Evolutionary conservation across 1,140 invertebrate genomes (phyloP).

Genomic region (Apis laboriosa): DNA sequence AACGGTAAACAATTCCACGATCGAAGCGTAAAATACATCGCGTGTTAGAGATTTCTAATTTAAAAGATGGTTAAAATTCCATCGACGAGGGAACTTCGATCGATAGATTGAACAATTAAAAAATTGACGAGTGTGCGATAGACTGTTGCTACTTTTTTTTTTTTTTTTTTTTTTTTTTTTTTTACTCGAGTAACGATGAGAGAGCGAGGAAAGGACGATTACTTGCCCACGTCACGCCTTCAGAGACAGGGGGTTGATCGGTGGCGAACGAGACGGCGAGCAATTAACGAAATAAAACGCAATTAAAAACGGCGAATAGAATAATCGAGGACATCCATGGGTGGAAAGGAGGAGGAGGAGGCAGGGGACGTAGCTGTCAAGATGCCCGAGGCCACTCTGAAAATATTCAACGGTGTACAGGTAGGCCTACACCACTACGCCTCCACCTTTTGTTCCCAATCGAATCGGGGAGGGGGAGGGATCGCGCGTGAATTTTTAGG

Average conservation of each 20-base stretch:
- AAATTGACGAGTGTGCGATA: no score
- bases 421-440: constrained; percentile 26
- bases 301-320: constrained; percentile 20
- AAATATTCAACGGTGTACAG: constrained; percentile 63
- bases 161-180: neutral
- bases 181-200: neutral
- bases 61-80: no score
- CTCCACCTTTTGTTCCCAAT: no score
- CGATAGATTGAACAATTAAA: no score
- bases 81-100: no score
- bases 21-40: no score
- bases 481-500: neutral
- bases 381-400: constrained; percentile 58
- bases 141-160: neutral
- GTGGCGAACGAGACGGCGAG: constrained; percentile 36
- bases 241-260: constrained; percentile 13
- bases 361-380: constrained; percentile 36
- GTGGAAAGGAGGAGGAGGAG: constrained; percentile 32
- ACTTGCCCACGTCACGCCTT: constrained; percentile 10
- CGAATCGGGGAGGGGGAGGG: no score
- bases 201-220: constrained; percentile 29
- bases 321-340: constrained; percentile 45
- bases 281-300: constrained; percentile 40
- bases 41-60: no score
- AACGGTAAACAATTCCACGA: no score